phyloP scores from a whole-genome alignment of 2,888 invertebrate genomes.

The Lamproptera curius region DNA sequence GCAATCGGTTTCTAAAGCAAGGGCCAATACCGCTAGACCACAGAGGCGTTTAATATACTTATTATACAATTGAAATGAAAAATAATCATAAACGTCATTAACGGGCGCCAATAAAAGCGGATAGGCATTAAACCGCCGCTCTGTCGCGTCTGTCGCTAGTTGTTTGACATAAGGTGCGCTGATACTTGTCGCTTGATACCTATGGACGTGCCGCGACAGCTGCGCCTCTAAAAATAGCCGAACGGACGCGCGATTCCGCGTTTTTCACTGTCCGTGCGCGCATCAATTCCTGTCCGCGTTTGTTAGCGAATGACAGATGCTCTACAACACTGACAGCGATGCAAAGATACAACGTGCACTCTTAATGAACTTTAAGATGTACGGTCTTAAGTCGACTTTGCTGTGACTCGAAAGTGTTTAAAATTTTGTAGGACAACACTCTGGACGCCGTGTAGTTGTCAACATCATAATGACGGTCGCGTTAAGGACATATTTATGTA shows the following conservation, averaged over 20 bases:
- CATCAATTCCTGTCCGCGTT: slow-evolving; percentile 74
- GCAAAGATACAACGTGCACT: slow-evolving; percentile 25
- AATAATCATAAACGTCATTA: too few species aligned
- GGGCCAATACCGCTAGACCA: too few species aligned
- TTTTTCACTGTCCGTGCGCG: slow-evolving; percentile 73
- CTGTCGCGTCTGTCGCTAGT: slow-evolving; percentile 30
- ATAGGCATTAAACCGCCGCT: slow-evolving; percentile 24
- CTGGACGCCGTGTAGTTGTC: slow-evolving; percentile 58
- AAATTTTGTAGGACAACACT: slow-evolving; percentile 34
- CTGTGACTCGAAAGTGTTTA: slow-evolving; percentile 9
- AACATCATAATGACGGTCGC: slow-evolving; percentile 59
- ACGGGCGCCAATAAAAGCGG: too few species aligned
- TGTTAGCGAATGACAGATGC: slow-evolving; percentile 75
- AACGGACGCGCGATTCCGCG: slow-evolving; percentile 67
- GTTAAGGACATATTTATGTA: slow-evolving; percentile 56
- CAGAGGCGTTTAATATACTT: too few species aligned
- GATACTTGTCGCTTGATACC: slow-evolving; percentile 47
- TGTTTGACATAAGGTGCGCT: slow-evolving; percentile 35
- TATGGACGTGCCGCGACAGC: slow-evolving; percentile 61
- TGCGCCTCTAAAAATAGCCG: slow-evolving; percentile 60
- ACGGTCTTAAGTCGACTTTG: slow-evolving; percentile 33
- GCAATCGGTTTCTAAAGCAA: too few species aligned
- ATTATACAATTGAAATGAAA: too few species aligned
- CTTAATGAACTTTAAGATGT: slow-evolving; percentile 26
- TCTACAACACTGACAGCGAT: slow-evolving; percentile 55